Base-by-base conservation (phyloP, 2,888 invertebrate genomes). In the Artemia sinica region DNA sequence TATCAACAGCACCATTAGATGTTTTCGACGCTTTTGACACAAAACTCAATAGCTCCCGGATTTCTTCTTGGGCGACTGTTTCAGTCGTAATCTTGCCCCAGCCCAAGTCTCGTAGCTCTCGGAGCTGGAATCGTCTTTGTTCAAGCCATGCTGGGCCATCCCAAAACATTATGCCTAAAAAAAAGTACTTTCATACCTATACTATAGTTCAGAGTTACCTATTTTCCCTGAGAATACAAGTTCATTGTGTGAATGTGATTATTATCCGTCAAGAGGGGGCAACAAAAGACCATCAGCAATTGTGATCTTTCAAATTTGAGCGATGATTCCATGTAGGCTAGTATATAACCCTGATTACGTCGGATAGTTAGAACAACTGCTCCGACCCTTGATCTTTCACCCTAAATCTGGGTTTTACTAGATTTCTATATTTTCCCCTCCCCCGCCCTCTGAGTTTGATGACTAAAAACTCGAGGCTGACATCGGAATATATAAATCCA, bases 31-130 rank as follows among this genome's bases (percentile, higher is more conserved):
- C 52, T 9, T 12, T 58, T 13, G 41, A 65, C 12, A 70, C n/a
- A 14, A 41, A 8, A 13, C 8, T 48, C 11, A 70, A 18, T n/a
- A 69, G 14, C 18, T 69, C 69, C 5, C n/a, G 41, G 50, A 67
- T 52, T 66, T 70, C 68, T 65, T 70, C 50, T 18, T 68, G 14
- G 13, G 65, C 49, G 18, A 68, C 28, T 13, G 41, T 49, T 50
- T 67, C 67, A 48, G 58, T 65, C 49, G 48, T 70, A 41, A 49
- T 50, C 8, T 51, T 69, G 13, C 69, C 71, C 51, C 67, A 67
- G 49, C 74, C 74, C 66, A 74, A 72, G 65, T 74, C 74, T 12
- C 72, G 68, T 52, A 74, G 66, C 49, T 73, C 72, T n/a, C 72
- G 71, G 9, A 74, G 69, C 0, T 73, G 69, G 66, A 74, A 74